A percentile compares a stretch with the other conserved stretches of the same genome.
phyloP scores from a whole-genome alignment of 2,113 vertebrate species.

The Xiphias gladius region DNA sequence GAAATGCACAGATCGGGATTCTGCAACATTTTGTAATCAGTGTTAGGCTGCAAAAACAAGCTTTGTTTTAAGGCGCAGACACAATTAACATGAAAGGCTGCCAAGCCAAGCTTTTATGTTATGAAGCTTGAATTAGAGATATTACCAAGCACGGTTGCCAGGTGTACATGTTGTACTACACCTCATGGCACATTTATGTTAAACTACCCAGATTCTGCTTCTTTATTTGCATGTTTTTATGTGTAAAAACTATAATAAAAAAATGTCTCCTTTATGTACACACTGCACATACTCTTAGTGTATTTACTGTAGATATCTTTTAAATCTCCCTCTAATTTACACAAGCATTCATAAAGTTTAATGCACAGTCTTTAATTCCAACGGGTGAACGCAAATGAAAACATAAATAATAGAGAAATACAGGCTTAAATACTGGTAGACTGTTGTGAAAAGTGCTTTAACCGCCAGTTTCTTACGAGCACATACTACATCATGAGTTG shows the following conservation, averaged over 20 bases:
- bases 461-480: constrained; percentile 40
- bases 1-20: constrained; percentile 84
- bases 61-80: constrained; percentile 74
- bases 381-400: constrained; percentile 57
- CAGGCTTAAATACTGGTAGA: constrained; percentile 51
- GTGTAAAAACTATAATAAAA: constrained; percentile 25
- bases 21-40: constrained; percentile 83
- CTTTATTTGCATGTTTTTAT: constrained; percentile 42
- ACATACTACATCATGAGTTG: constrained; percentile 37
- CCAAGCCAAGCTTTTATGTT: constrained; percentile 72
- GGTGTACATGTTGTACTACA: constrained; percentile 58
- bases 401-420: constrained; percentile 73
- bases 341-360: constrained; percentile 72
- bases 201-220: constrained; percentile 32
- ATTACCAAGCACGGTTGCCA: constrained; percentile 64
- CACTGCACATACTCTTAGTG: constrained; percentile 8
- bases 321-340: constrained; percentile 67
- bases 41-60: constrained; percentile 71
- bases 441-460: constrained; percentile 56
- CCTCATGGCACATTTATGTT: constrained; percentile 36
- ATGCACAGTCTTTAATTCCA: constrained; percentile 67
- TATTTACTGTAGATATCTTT: constrained; percentile 62
- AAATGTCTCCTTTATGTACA: constrained; percentile 4
- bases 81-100: constrained; percentile 82
- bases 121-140: constrained; percentile 65